Base-by-base conservation (phyloP, 2,888 invertebrate species). In the Eulithis testata region DNA sequence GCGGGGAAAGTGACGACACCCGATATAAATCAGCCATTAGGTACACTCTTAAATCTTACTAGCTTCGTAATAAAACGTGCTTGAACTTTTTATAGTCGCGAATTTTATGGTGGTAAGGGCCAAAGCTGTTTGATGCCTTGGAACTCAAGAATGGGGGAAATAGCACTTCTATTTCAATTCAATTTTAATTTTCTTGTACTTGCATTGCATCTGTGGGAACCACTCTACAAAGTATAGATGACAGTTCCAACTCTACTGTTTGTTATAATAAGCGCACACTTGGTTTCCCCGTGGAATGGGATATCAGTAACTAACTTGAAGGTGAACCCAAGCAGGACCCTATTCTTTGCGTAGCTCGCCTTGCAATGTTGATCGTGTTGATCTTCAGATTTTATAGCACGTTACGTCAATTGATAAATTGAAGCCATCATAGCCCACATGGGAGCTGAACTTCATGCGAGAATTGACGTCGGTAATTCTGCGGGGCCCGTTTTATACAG, bases 361-460 rank as follows among this genome's bases (percentile, higher is more conserved):
- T 8, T 11, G 9, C 9, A 40, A 11, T 9, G 40, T 40, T n/a
- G 6, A 47, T 47, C 45, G 45, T 47, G 8, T 47, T 14, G 6
- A 12, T 47, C 47, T 8, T 2, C 47, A 14, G 8, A 47, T 47
- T 47, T 8, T 40, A 5, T n/a, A 44, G n/a, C 44, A 44, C 14
- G 52, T 52, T 45, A 2, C n/a, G 47, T 8, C 53, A 45, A 65
- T 60, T 59, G 64, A 44, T 60, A 56, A 55, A 64, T 65, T 56
- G 60, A 60, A 44, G 31, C 51, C 14, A 14, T 37, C 14, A 27
- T 49, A 52, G 45, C 27, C 55, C 56, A 12, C 65, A 37, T 40
- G 57, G 21, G 57, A 49, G 52, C 55, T 37, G 45, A 31, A 56
- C 43, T 65, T 27, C 6, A 14, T 11, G 43, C 14, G 37, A 47